Conservation (phyloP, 2,797 vertebrate genomes). For the Anisognathus igniventris region DNA sequence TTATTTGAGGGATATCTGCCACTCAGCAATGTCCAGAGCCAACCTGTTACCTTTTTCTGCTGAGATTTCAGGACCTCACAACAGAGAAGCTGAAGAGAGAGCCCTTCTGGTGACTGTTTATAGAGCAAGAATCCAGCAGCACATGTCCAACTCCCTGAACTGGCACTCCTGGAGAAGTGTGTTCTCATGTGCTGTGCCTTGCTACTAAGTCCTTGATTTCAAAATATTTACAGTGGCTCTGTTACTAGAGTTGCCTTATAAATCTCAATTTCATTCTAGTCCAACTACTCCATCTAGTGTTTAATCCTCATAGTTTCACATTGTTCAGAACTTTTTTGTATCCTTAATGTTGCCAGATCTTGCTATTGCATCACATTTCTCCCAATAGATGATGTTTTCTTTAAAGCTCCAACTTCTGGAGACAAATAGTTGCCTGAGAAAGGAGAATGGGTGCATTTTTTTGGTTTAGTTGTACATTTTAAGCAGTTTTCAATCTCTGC, state of each 20-base stretch:
- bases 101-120: neutral
- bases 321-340: neutral
- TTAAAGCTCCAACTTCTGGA: neutral
- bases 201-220: neutral
- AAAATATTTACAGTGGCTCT: conserved; percentile 31
- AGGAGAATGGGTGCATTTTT: neutral
- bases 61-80: neutral
- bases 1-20: neutral
- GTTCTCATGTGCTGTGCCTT: neutral
- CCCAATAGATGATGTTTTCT: neutral
- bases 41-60: neutral
- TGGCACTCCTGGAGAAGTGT: neutral
- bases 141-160: neutral
- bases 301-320: neutral
- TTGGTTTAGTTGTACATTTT: neutral
- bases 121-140: neutral
- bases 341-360: neutral
- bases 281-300: conserved; percentile 61
- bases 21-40: neutral
- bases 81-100: neutral
- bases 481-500: neutral
- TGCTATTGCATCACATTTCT: neutral
- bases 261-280: neutral
- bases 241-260: neutral
- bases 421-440: neutral